Evolutionary conservation across 2,888 invertebrate genomes (phyloP), one percentile per base, ranked within the genome.

Genomic region (Ophioninae sp.): DNA sequence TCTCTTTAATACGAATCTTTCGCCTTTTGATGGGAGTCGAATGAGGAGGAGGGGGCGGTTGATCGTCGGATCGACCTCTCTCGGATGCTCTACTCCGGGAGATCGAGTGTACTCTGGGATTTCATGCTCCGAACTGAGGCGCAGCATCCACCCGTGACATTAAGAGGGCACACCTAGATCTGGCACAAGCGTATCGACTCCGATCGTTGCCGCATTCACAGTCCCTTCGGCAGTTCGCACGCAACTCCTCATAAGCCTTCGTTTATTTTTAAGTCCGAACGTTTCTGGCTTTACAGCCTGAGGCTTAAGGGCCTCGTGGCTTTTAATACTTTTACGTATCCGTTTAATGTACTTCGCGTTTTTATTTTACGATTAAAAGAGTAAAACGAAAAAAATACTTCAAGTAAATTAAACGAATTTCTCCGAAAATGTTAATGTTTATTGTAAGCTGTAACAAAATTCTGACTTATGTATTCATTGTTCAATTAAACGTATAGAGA

Each of bases 141-240:
- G 84, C 84, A 79, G 76, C 78, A 82, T 79, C 80, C 74, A 84
- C 81, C 82, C 87, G 84, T 87, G 87, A 87, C 87, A 87, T 87
- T 87, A 87, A 86, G 82, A 81, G 86, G 87, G 82, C 86, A 86
- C 86, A 86, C 87, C 86, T 86, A 84, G 81, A 87, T 86, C 83
- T 85, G 87, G 83, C 87, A 86, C 85, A 87, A 86, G 81, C 84
- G 84, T 84, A 87, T 84, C 85, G 85, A 59, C 70, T 69, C 65
- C 76, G 80, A 85, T 86, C 86, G 79, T 84, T 57, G 68, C 72
- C 81, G 84, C 78, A 50, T 84, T 81, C 79, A 79, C 73, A 79
- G 84, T 84, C 84, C 84, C 81, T 84, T 84, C 67, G 79, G 76
- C 81, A 73, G 81, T 87, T 87, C 85, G 80, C 85, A 87, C 87